phyloP scores from a whole-genome alignment of 2,888 invertebrate species.

The Dicyrtomina minuta region DNA sequence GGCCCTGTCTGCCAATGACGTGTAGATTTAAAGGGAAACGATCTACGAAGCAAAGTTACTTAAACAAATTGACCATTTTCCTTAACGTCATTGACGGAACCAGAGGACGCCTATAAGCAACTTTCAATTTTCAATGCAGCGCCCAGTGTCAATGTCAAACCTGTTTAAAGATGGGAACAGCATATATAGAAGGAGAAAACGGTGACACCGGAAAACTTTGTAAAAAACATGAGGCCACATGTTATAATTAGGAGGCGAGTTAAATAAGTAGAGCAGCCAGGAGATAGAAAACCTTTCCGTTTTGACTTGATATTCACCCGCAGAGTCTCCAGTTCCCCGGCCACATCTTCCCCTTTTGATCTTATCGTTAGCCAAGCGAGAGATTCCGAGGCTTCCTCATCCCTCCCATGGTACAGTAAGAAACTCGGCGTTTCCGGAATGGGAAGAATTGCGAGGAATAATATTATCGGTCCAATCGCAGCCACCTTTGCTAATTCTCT shows the following conservation, averaged over 20 bases:
- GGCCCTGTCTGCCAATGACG: no score
- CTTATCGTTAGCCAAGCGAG: conserved; percentile 79
- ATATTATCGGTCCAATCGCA: conserved; percentile 73
- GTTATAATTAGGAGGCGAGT: conserved; percentile 64
- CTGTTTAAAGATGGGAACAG: conserved; percentile 80
- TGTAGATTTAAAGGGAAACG: no score
- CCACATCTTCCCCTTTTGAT: conserved; percentile 77
- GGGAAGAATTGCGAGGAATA: conserved; percentile 72
- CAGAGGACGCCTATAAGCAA: no score
- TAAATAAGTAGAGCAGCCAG: conserved; percentile 55
- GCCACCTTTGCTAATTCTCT: conserved; percentile 78
- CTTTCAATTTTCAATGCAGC: no score
- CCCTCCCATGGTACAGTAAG: conserved; percentile 73
- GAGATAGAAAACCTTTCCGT: conserved; percentile 48
- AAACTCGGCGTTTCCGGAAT: conserved; percentile 89
- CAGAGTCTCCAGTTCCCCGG: conserved; percentile 62
- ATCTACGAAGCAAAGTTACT: no score
- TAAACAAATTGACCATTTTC: no score
- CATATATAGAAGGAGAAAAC: conserved; percentile 83
- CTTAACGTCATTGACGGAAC: no score
- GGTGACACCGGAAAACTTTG: conserved; percentile 72
- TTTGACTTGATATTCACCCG: conserved; percentile 64
- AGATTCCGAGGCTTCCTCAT: conserved; percentile 71
- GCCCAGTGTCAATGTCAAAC: no score
- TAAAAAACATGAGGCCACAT: conserved; percentile 85